These are phyloP conservation scores for Troilus luridus DNA, from an alignment of 2,888 invertebrate species.

Conservation along the genomic window DNA sequence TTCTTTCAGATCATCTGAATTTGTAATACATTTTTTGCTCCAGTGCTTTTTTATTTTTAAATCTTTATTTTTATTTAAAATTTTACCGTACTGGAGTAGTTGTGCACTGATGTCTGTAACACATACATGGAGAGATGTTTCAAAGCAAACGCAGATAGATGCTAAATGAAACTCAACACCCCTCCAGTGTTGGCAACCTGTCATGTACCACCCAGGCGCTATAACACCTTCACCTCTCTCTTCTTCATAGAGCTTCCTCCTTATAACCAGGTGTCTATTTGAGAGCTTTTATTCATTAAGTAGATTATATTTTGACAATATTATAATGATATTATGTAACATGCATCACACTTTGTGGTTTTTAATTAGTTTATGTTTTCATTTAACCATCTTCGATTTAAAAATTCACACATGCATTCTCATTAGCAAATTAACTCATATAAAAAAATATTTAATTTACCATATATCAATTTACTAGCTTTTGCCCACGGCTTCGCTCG, in stretches of 20 bases:
- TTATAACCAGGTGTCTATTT: neutral
- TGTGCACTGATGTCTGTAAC: no score
- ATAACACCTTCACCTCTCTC: neutral
- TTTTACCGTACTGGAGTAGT: no score
- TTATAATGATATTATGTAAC: neutral
- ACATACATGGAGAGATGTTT: neutral
- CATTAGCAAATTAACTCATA: no score
- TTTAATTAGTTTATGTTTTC: neutral
- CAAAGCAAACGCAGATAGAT: neutral
- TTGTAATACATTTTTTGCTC: no score
- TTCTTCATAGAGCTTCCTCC: neutral
- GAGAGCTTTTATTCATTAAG: neutral
- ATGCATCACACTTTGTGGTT: neutral
- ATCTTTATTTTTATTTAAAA: no score
- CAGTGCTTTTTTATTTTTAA: no score
- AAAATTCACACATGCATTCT: no score
- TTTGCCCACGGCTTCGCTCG: no score
- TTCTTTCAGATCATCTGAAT: no score
- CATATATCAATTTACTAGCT: no score
- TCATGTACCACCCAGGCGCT: neutral
- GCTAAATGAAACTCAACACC: conserved; percentile 14
- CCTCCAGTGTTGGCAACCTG: neutral
- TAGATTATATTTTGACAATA: neutral
- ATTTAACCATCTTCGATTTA: neutral
- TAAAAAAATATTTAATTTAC: no score